phyloP scores from a whole-genome alignment of 2,888 invertebrate species.

The Suillia variegata region DNA sequence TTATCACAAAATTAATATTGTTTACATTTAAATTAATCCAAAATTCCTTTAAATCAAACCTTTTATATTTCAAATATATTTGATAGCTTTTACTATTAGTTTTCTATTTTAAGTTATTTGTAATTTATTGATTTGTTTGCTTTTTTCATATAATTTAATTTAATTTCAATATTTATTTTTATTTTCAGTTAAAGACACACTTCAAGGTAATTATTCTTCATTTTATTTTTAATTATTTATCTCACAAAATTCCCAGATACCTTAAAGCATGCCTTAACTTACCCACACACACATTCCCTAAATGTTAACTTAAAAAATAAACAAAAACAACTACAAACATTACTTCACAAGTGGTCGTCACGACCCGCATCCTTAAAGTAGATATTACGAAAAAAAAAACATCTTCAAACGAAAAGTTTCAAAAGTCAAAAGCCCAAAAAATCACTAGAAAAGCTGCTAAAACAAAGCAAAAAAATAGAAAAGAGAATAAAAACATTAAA shows the following conservation, averaged over 20 bases:
- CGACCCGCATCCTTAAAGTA: not conserved
- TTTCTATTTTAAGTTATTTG: too few relatives aligned
- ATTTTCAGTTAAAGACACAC: constrained; percentile 30
- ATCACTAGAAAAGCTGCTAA: constrained; percentile 1
- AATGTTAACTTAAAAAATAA: constrained; percentile 10
- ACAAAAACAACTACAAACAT: too few relatives aligned
- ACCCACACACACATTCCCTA: too few relatives aligned
- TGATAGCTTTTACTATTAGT: not conserved
- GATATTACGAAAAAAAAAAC: not conserved
- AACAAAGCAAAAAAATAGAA: not conserved
- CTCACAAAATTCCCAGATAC: too few relatives aligned
- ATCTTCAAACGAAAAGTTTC: not conserved
- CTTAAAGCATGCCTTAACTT: too few relatives aligned
- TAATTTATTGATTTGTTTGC: not conserved
- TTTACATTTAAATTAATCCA: too few relatives aligned
- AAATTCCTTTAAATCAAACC: too few relatives aligned
- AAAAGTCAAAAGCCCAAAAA: constrained; percentile 11
- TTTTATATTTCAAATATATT: not conserved
- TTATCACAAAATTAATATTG: too few relatives aligned
- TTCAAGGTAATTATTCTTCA: constrained; percentile 17
- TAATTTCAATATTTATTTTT: constrained; percentile 20
- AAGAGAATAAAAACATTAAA: not conserved
- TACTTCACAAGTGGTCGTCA: not conserved
- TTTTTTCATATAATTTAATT: not conserved
- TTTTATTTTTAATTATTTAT: constrained; percentile 40